A percentile compares a stretch with the other conserved stretches of the same genome.
phyloP scores from a whole-genome alignment of 1,140 invertebrate genomes.

The Formica selysi region DNA sequence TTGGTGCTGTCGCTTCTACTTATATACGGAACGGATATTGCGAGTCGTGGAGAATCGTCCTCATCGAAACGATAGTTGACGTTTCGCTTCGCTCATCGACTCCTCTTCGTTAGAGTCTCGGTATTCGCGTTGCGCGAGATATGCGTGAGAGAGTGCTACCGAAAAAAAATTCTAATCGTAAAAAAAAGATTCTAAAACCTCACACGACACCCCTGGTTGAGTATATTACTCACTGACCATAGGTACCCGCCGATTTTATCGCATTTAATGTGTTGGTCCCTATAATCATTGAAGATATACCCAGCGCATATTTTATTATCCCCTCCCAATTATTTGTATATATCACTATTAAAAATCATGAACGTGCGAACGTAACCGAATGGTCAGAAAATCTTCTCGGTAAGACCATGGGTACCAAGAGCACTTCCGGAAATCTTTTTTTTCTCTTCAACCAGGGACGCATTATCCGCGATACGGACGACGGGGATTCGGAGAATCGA shows the following conservation, averaged over 20 bases:
- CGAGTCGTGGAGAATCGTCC: constrained; percentile 30
- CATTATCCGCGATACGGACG: constrained; percentile 3
- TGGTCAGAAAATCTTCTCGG: background rate
- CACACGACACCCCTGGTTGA: constrained; percentile 38
- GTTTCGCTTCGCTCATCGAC: background rate
- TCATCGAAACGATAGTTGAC: background rate
- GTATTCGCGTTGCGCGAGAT: constrained; percentile 28
- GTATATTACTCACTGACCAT: constrained; percentile 26
- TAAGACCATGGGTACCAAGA: constrained; percentile 13
- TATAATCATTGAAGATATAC: constrained; percentile 46
- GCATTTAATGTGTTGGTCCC: constrained; percentile 20
- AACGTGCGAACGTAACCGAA: background rate
- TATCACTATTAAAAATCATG: background rate
- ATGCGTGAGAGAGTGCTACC: constrained; percentile 4
- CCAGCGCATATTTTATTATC: constrained; percentile 4
- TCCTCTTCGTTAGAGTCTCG: background rate
- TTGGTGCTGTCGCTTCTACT: constrained; percentile 40
- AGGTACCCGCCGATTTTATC: constrained; percentile 22
- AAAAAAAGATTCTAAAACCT: constrained; percentile 3
- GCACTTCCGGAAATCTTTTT: background rate
- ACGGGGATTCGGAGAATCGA: background rate
- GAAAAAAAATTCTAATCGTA: constrained; percentile 4
- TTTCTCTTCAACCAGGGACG: constrained; percentile 37
- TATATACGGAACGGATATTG: constrained; percentile 40
- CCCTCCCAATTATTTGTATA: background rate